Evolutionary conservation across 2,888 invertebrate species (phyloP), one percentile per base, ranked within the genome.

Genomic region (Dasypogon diadema): DNA sequence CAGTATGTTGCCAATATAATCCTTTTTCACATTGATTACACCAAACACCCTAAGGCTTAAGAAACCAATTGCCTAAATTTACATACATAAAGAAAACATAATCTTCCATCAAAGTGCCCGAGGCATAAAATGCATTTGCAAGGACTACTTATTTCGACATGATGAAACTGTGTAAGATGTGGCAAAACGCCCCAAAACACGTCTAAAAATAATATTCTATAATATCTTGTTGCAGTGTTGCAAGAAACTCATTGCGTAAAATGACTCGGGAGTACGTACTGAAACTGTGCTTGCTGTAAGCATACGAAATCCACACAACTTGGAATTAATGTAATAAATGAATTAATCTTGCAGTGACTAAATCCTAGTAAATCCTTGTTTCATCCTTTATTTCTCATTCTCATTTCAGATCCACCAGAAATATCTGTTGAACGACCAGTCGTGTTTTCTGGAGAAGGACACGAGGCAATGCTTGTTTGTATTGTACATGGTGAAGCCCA

Each of bases 401-500:
- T 72, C 54, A 60, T 79, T 79, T 72, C 80, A 86, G 86, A 85
- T 83, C 85, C 86, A 75, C 86, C 86, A 76, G 86, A 86, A 83
- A 86, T 86, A 81, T 83, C 84, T 80, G 86, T 91, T 77, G 91
- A 91, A 83, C 87, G 89, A 80, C 88, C 89, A 60, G 88, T 91
- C 83, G 90, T 91, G 74, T 91, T 91, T 83, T 89, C 91, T 3
- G 91, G 90, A 10, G 91, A 91, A 83, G 91, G 91, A 75, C 88
- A 89, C 81, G 91, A 91, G 83, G 91, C 91, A 22, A 89, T 90
- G 83, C 87, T 91, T 72, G 91, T 91, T 68, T 91, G 91, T 83
- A 90, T 91, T 79, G 91, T 91, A 37, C 91, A 91, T 82, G 90
- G 91, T 24, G 91, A 91, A 84, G 91, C 89, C 76, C 89, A 89